These are phyloP conservation scores for Leucoptera coffeella DNA, from an alignment of 2,888 invertebrate genomes.

Conservation along the genomic window DNA sequence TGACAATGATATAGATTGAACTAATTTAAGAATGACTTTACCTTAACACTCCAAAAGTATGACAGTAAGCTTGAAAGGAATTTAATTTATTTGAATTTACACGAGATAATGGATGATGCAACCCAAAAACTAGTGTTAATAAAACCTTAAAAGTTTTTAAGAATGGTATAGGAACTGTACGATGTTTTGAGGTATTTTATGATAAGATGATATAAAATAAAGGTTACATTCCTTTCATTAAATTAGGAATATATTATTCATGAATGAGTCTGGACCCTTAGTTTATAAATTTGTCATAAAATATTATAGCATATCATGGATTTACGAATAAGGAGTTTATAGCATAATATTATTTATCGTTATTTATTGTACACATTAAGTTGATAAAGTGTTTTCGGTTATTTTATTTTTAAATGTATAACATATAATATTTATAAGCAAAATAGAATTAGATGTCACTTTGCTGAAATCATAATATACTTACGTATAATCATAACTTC, in stretches of 20 bases:
- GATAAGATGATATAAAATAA: constrained; percentile 48
- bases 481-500: no score
- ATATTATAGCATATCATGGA: constrained; percentile 43
- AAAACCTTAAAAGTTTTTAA: no score
- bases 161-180: no score
- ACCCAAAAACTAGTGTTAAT: no score
- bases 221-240: constrained; percentile 52
- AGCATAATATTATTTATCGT: no score
- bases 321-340: no score
- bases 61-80: constrained; percentile 38
- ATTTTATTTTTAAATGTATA: constrained; percentile 14
- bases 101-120: constrained; percentile 50
- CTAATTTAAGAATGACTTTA: no score
- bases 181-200: constrained; percentile 43
- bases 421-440: constrained; percentile 12
- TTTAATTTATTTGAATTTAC: no score
- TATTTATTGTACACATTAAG: no score
- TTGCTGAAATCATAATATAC: no score
- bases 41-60: constrained; percentile 14
- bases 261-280: constrained; percentile 52
- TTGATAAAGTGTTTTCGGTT: no score
- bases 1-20: constrained; percentile 84
- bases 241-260: constrained; percentile 36
- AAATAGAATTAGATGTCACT: no score
- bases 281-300: constrained; percentile 50